A percentile compares a stretch with the other conserved stretches of the same genome.
Evolutionary conservation across 2,888 invertebrate genomes (phyloP).

Genomic region (Sinopyrophorus schimmeli): DNA sequence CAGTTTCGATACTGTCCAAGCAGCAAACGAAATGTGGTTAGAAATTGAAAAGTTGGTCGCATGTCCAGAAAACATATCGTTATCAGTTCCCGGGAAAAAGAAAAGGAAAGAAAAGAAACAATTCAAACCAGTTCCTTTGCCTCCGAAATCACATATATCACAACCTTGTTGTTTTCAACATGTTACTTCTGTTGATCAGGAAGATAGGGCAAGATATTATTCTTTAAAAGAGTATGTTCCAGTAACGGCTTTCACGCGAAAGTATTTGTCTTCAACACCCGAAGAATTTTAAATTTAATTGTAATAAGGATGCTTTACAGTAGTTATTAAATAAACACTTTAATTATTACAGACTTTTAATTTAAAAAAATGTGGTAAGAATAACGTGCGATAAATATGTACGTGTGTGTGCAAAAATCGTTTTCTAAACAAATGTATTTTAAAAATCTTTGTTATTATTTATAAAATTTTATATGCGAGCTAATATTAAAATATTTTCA

Average conservation of each 20-base stretch:
- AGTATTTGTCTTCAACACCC: constrained; percentile 27
- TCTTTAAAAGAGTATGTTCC: constrained; percentile 69
- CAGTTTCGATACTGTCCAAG: constrained; percentile 75
- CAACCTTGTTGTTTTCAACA: constrained; percentile 85
- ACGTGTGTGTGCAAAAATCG: too few relatives aligned
- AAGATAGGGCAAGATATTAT: constrained; percentile 67
- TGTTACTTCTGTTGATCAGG: constrained; percentile 74
- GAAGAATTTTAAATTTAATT: constrained; percentile 35
- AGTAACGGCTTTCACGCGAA: constrained; percentile 35
- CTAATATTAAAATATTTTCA: too few relatives aligned
- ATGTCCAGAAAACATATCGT: constrained; percentile 76
- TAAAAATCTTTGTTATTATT: too few relatives aligned
- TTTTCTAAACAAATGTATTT: too few relatives aligned
- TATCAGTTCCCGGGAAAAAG: constrained; percentile 60
- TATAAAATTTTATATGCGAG: too few relatives aligned
- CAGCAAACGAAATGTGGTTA: constrained; percentile 71
- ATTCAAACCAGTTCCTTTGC: constrained; percentile 63
- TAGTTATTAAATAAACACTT: too few relatives aligned
- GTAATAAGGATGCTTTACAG: too few relatives aligned
- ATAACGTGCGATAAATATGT: too few relatives aligned
- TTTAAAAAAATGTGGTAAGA: too few relatives aligned
- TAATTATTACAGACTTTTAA: too few relatives aligned
- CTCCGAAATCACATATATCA: constrained; percentile 80
- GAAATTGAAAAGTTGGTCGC: constrained; percentile 71
- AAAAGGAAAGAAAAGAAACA: constrained; percentile 61